phyloP scores from a whole-genome alignment of 2,797 vertebrate species.

The Tenualosa thibaudeaui region DNA sequence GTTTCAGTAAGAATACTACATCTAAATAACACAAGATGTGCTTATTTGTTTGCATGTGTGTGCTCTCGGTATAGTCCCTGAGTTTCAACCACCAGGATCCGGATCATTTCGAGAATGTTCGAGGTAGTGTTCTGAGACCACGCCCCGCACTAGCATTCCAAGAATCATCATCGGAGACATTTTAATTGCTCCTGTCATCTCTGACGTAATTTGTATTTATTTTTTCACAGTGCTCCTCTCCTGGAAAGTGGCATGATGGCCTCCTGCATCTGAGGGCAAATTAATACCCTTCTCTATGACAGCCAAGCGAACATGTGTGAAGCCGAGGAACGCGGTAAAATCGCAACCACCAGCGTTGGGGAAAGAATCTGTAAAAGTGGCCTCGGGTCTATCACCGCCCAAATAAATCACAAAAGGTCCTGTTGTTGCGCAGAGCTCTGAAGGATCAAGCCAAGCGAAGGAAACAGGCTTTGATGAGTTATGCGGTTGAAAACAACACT shows the following conservation, averaged over 20 bases:
- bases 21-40: too few relatives aligned
- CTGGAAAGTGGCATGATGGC: not conserved
- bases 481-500: not conserved
- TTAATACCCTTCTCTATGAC: not conserved
- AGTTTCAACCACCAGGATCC: not conserved
- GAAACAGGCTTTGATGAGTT: not conserved
- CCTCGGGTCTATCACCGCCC: not conserved
- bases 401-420: not conserved
- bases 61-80: too few relatives aligned
- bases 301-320: not conserved
- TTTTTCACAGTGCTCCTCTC: not conserved
- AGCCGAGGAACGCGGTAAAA: not conserved
- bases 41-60: too few relatives aligned
- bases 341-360: not conserved
- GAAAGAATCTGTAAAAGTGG: not conserved
- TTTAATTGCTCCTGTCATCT: conserved; percentile 15
- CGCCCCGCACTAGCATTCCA: not conserved
- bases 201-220: not conserved
- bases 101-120: not conserved
- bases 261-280: not conserved
- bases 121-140: not conserved
- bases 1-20: too few relatives aligned
- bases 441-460: not conserved
- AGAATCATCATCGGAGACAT: not conserved
- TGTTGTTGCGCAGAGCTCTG: not conserved